Conservation (phyloP, 2,113 vertebrate species). For the Collichthys lucidus region DNA sequence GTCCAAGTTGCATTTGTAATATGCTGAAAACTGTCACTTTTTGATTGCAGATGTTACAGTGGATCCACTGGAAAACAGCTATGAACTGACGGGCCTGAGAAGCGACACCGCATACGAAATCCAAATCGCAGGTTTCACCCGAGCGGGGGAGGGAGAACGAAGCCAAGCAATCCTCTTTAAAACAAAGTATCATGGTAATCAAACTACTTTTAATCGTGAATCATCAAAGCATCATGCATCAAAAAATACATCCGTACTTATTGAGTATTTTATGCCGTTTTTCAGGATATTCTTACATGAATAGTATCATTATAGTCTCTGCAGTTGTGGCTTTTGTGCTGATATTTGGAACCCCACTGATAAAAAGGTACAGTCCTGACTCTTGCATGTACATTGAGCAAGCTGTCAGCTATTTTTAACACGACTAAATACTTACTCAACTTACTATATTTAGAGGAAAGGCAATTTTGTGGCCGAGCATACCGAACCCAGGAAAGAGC, state of each 20-base stretch:
- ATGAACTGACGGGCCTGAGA: slow-evolving; percentile 71
- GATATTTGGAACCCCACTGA: slow-evolving; percentile 47
- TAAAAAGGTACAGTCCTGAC: slow-evolving; percentile 71
- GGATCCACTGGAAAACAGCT: slow-evolving; percentile 65
- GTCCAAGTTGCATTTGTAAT: neutral
- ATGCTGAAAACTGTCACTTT: neutral
- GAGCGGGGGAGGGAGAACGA: slow-evolving; percentile 79
- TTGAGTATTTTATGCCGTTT: neutral
- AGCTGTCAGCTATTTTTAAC: neutral
- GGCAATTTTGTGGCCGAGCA: slow-evolving; percentile 80
- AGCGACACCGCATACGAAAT: slow-evolving; percentile 75
- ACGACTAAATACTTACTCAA: neutral
- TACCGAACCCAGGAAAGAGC: slow-evolving; percentile 87
- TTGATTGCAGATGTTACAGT: slow-evolving; percentile 80
- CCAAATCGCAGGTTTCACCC: slow-evolving; percentile 85
- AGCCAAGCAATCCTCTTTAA: slow-evolving; percentile 64
- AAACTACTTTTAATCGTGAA: neutral
- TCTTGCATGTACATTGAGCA: neutral
- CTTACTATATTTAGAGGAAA: slow-evolving; percentile 38
- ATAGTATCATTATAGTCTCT: slow-evolving; percentile 16
- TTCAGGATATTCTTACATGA: slow-evolving; percentile 37
- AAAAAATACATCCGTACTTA: neutral
- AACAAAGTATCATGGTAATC: slow-evolving; percentile 63
- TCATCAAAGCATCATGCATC: too few species aligned
- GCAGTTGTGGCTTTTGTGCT: slow-evolving; percentile 32